Evolutionary conservation across 2,113 vertebrate species (phyloP), one percentile per base, ranked within the genome.

Genomic region (Gambusia affinis): DNA sequence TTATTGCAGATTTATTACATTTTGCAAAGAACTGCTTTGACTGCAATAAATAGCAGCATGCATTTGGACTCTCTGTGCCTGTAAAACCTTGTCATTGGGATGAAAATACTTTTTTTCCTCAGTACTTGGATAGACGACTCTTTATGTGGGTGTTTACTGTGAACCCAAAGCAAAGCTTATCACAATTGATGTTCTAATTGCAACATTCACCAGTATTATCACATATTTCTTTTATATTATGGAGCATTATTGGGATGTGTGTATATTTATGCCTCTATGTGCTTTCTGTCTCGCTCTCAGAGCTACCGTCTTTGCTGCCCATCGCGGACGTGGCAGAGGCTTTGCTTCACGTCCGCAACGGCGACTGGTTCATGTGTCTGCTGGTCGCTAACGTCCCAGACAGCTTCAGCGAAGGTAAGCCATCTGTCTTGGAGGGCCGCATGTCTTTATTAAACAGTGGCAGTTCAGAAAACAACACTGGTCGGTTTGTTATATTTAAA

Each of bases 341-440:
- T 68, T 91, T 99, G 87, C 89, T 99, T 10, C 98, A 98, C 0
- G 95, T 99, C 69, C 96, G 96, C 42, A 99, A 99, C 0, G 98
- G 98, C 62, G 95, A 97, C 82, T 99, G 98, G 98, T 99, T 99
- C 91, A 93, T 99, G 66, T 99, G 98, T 91, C 95, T 99, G 19
- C 91, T 99, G 75, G 98, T 99, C 67, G 97, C 98, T 84, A 99
- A 99, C 11, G 97, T 99, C 82, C 98, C 98, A 0, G 98, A 99
- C 94, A 99, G 97, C 91, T 99, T 99, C 88, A 98, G 94, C 35
- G 97, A 99, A 96, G 98, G 98, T 98, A 95, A 74, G 65, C 75
- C 47, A 70, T 74, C 64, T 35, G 31, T 57, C 44, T 60, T 73
- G 22, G 47, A 31, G 42, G 27, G 24, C 61, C 70, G 65, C 60